Evolutionary conservation across 2,113 vertebrate species (phyloP), one percentile per base, ranked within the genome.

Genomic region (Lophotis ruficrista): DNA sequence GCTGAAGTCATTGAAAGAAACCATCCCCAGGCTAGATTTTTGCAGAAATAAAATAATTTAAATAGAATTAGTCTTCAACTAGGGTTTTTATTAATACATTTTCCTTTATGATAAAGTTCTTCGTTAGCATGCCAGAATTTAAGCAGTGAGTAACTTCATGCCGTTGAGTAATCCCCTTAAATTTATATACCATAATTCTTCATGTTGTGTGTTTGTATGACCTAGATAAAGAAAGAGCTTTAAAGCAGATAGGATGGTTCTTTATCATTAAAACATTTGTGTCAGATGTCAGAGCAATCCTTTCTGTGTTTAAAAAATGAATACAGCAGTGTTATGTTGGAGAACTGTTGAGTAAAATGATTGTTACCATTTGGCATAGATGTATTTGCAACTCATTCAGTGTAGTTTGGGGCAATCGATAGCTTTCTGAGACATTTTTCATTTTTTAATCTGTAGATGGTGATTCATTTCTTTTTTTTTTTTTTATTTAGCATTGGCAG

Each of bases 1-100:
- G 86, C 72, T 94, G 89, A 97, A 65, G 45, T 92, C 66, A 70
- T 89, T 20, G 8, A 68, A 89, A 82, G 20, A 56, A 92, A 50
- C 37, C 30, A 43, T 70, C 17, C 31, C 1, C 14, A 25, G 72
- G n/a, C 68, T 83, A 61, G 23, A 35, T 66, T 86, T 94, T 70
- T 93, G 31, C 35, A 65, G 41, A 91, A 89, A n/a, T 50, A 73
- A 89, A 90, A 60, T 68, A 5, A 41, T 83, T 93, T 71, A 78
- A 93, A 79, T 79, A 65, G 38, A 78, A 35, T 37, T 72, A 50
- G 41, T 71, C 33, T 88, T 87, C 57, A 78, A 58, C 31, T 51
- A 54, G 22, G 48, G 51, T 64, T 89, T 93, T 90, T 83, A 66
- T 81, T 60, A 75, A 48, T 45, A 41, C 11, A 10, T 72, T 81